phyloP scores from a whole-genome alignment of 2,797 vertebrate species.

The Sphenopsis melanotis region DNA sequence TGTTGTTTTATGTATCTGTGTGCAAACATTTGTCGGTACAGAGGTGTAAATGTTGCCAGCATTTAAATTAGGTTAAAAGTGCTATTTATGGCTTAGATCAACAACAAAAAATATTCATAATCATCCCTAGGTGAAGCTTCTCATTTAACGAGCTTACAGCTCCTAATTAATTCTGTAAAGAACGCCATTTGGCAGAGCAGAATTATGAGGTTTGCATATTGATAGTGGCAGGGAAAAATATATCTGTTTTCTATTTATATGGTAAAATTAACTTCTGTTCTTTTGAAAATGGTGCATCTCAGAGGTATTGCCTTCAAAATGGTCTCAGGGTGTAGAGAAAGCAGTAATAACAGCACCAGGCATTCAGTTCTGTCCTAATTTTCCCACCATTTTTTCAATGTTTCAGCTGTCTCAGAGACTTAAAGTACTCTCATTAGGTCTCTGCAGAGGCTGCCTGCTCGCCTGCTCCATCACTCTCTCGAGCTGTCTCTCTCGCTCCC shows the following conservation, averaged over 20 bases:
- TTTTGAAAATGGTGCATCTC: slow-evolving; percentile 72
- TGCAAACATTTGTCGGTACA: slow-evolving; percentile 37
- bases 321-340: slow-evolving; percentile 74
- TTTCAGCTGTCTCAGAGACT: slow-evolving; percentile 79
- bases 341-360: slow-evolving; percentile 75
- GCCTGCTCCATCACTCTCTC: slow-evolving; percentile 67
- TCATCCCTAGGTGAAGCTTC: slow-evolving; percentile 65
- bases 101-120: slow-evolving; percentile 43
- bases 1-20: slow-evolving; percentile 42
- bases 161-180: slow-evolving; percentile 74
- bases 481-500: slow-evolving; percentile 44
- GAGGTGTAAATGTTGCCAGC: slow-evolving; percentile 39
- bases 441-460: slow-evolving; percentile 71
- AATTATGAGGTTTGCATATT: slow-evolving; percentile 71
- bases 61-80: slow-evolving; percentile 64
- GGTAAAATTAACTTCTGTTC: slow-evolving; percentile 66
- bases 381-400: slow-evolving; percentile 77
- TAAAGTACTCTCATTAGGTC: slow-evolving; percentile 80
- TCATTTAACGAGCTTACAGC: slow-evolving; percentile 68
- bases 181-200: slow-evolving; percentile 62
- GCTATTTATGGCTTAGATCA: slow-evolving; percentile 51
- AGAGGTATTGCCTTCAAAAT: slow-evolving; percentile 73
- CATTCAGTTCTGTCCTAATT: slow-evolving; percentile 78
- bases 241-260: slow-evolving; percentile 63
- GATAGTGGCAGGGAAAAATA: slow-evolving; percentile 66